Evolutionary conservation across 2,113 vertebrate genomes (phyloP), one percentile per base, ranked within the genome.

Genomic region (Anguilla japonica): DNA sequence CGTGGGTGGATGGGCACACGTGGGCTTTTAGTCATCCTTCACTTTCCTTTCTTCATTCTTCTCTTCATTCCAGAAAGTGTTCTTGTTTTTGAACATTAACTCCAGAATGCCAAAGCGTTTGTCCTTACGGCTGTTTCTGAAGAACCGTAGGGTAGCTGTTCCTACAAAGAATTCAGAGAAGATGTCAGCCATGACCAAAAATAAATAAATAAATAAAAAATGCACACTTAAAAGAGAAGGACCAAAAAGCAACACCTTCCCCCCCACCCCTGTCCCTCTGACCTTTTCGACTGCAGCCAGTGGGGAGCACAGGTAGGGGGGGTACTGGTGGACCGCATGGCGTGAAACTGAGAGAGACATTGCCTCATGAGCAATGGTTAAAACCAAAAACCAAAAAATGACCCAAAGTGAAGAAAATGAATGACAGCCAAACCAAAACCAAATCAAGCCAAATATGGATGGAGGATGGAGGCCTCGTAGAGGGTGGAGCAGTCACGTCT

Each of bases 391-490:
- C 60, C 71, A 75, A 75, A 75, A 34, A 75, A 75, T 29, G 26
- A 67, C 22, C 18, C 60, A 20, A 20, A 67, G 3, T 26, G 22
- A 67, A 26, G 20, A 67, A 60, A 60, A 60, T 60, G 43, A 14
- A 60, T 20, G 18, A 75, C 71, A 29, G n/a, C n/a, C 71, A 75
- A 75, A 75, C 71, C 71, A 75, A 75, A 75, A 75, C 71, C 71
- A 34, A 75, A 75, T 13, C 71, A 75, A 75, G 71, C 71, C n/a
- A 75, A 75, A 75, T 75, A 75, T n/a, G 71, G 71, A 34, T n/a
- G 71, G 71, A 71, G 22, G 22, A 22, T n/a, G 26, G 22, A 75
- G 71, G 71, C 6, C 26, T 13, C 71, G 22, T 20, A 67, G 60
- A 75, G 71, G 34, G n/a, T 0, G 71, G 29, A n/a, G 71, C n/a